These are phyloP conservation scores for Forpus xanthops DNA, from an alignment of 2,797 vertebrate genomes.

Conservation along the genomic window DNA sequence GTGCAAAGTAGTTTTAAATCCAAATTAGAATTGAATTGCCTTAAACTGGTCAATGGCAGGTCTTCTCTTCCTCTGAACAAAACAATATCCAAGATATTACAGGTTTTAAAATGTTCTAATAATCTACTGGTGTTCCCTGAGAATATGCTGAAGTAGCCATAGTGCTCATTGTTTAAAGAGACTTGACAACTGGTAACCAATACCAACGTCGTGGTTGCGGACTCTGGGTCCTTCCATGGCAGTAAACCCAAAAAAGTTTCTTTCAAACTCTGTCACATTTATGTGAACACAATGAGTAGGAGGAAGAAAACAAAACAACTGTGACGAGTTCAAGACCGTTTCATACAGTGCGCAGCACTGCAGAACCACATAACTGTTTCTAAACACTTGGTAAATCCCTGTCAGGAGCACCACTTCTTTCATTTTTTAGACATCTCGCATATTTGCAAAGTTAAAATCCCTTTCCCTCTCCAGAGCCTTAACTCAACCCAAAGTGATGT, in stretches of 20 bases:
- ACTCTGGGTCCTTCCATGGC: not conserved
- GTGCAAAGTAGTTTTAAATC: slow-evolving; percentile 18
- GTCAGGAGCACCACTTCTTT: not conserved
- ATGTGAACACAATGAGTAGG: not conserved
- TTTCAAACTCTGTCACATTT: not conserved
- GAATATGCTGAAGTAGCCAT: not conserved
- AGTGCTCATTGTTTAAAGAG: not conserved
- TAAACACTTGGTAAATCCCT: not conserved
- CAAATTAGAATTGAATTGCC: slow-evolving; percentile 9
- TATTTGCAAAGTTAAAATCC: not conserved
- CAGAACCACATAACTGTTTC: not conserved
- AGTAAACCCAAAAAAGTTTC: accelerated
- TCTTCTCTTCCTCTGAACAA: not conserved
- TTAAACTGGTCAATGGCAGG: not conserved
- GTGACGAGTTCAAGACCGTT: not conserved
- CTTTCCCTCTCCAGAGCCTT: not conserved
- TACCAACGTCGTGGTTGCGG: accelerated
- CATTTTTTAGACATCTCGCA: not conserved
- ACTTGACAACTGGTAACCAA: not conserved
- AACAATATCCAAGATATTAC: not conserved
- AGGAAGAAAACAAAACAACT: not conserved
- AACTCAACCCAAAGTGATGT: not conserved
- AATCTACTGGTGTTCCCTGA: not conserved
- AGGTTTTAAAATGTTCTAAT: not conserved
- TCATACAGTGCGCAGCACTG: not conserved